phyloP scores from a whole-genome alignment of 2,888 invertebrate genomes.

The Anaspis maculata region DNA sequence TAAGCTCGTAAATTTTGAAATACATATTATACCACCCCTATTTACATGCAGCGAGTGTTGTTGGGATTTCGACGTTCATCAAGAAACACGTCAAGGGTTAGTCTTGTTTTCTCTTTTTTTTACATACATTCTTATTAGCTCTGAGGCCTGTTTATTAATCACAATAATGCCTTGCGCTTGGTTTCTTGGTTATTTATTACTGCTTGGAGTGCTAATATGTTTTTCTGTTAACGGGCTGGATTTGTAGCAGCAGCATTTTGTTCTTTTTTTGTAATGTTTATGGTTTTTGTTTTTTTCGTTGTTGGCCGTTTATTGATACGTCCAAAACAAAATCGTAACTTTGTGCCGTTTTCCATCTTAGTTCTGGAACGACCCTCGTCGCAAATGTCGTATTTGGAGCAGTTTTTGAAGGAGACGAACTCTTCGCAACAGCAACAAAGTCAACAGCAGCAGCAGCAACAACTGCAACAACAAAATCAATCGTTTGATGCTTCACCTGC shows the following conservation, averaged over 20 bases:
- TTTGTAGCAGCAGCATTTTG: too few species aligned
- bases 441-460: too few species aligned
- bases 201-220: constrained; percentile 45
- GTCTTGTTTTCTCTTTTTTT: constrained; percentile 24
- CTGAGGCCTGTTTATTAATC: not conserved
- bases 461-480: constrained; percentile 25
- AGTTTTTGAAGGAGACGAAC: constrained; percentile 73
- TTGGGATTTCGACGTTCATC: constrained; percentile 40
- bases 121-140: constrained; percentile 15
- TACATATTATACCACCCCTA: constrained; percentile 10
- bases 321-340: not conserved
- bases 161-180: constrained; percentile 18
- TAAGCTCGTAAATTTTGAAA: not conserved
- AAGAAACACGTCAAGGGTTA: constrained; percentile 42
- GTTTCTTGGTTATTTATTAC: constrained; percentile 30
- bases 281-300: constrained; percentile 15
- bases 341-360: constrained; percentile 33
- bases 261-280: too few species aligned
- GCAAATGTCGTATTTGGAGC: constrained; percentile 85
- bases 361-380: constrained; percentile 84
- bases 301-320: too few species aligned
- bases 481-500: constrained; percentile 23
- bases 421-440: constrained; percentile 24
- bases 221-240: too few species aligned
- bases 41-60: constrained; percentile 42